phyloP scores from a whole-genome alignment of 2,797 vertebrate genomes.

The Propithecus perrieri region DNA sequence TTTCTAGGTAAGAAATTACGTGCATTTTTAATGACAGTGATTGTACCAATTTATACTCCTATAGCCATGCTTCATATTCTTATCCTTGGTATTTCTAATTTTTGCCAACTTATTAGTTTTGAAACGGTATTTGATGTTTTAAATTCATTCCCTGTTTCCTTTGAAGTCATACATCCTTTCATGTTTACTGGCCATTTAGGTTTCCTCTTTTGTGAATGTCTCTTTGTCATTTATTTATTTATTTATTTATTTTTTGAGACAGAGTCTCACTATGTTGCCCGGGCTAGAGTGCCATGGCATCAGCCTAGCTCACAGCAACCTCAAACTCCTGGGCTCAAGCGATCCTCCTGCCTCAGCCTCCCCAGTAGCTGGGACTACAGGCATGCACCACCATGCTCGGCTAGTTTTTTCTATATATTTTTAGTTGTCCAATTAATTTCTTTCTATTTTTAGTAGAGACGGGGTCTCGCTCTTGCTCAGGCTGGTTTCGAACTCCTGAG shows the following conservation, averaged over 20 bases:
- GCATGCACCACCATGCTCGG: too few species aligned
- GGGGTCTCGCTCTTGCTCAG: too few species aligned
- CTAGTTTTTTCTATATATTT: too few species aligned
- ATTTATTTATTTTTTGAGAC: not conserved
- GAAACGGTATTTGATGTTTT: constrained; percentile 22
- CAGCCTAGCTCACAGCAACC: too few species aligned
- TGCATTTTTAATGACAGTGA: not conserved
- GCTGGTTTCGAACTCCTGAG: too few species aligned
- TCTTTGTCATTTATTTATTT: not conserved
- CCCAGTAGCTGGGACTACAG: too few species aligned
- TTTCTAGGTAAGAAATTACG: not conserved
- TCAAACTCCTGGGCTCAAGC: too few species aligned
- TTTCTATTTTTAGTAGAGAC: too few species aligned
- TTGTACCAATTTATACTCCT: not conserved
- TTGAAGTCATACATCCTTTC: not conserved
- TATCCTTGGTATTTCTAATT: not conserved
- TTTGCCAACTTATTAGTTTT: constrained; percentile 1
- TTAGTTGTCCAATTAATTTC: too few species aligned
- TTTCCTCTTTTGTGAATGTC: not conserved
- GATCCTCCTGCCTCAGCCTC: too few species aligned
- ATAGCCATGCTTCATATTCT: not conserved
- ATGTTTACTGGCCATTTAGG: not conserved
- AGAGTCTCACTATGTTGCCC: too few species aligned
- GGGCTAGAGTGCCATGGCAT: too few species aligned
- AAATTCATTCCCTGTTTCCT: constrained; percentile 12